Evolutionary conservation across 2,888 invertebrate genomes (phyloP).

Genomic region (Pristionchus japonicus): DNA sequence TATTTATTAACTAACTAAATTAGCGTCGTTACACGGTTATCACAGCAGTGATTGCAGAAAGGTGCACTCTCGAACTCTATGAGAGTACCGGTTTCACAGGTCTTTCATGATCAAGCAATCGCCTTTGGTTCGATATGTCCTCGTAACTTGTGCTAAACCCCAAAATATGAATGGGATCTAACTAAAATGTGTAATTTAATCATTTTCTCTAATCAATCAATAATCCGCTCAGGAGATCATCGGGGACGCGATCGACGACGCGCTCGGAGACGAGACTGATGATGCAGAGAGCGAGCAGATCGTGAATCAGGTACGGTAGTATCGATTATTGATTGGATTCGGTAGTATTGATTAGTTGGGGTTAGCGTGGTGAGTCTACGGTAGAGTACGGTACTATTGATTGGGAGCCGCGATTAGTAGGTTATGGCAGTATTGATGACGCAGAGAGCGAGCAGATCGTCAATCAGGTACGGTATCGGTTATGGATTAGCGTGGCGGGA

Average conservation of each 20-base stretch:
- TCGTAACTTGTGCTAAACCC: too few relatives aligned
- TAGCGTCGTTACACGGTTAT: too few relatives aligned
- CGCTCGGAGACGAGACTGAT: slow-evolving; percentile 97
- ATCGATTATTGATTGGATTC: neutral
- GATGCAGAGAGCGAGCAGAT: slow-evolving; percentile 87
- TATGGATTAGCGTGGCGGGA: neutral
- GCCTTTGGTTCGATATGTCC: too few relatives aligned
- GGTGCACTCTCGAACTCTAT: too few relatives aligned
- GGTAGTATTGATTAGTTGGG: neutral
- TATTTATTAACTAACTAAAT: too few relatives aligned
- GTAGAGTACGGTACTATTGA: too few relatives aligned
- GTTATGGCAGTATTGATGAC: slow-evolving; percentile 81
- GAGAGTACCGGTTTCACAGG: too few relatives aligned
- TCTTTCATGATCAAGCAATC: too few relatives aligned
- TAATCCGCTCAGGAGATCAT: slow-evolving; percentile 86
- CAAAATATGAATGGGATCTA: too few relatives aligned
- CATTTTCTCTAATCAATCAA: neutral
- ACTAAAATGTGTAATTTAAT: too few relatives aligned
- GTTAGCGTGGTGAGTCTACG: neutral
- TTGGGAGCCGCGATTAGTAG: too few relatives aligned
- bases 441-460: slow-evolving; percentile 84
- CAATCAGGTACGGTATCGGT: slow-evolving; percentile 60
- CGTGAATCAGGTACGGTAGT: slow-evolving; percentile 66
- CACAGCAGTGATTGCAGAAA: too few relatives aligned
- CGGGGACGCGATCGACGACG: slow-evolving; percentile 99